Evolutionary conservation across 1,140 invertebrate species (phyloP), one percentile per base, ranked within the genome.

Genomic region (Microvelia longipes): DNA sequence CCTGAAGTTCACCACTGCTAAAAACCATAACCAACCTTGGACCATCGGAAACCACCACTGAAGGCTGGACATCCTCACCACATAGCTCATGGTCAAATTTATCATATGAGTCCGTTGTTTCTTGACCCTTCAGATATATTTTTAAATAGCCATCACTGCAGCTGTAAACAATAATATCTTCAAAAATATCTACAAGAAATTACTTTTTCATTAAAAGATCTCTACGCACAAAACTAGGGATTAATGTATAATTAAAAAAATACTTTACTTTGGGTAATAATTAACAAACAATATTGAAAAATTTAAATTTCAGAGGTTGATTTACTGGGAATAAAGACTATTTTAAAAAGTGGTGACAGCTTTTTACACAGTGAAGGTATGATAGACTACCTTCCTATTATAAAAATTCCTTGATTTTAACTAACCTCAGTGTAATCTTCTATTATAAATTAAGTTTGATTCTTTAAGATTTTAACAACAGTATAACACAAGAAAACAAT

Each of bases 21-120:
- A 98, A 96, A 1, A 96, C 90, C 85, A 97, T 89, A 29, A 95
- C 90, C 68, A 98, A 85, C 28, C 94, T 84, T n/a, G 94, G 93
- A 0, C 93, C 93, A 77, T 94, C 91, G 35, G 92, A 94, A 68
- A 91, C 85, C 26, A 87, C 83, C 28, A 84, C 68, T 25, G 25
- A 71, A 1, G 74, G 73, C 76, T 70, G 79, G 65, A 80, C 82
- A 30, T 83, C 82, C 71, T 89, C 86, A 2, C 94, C 94, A 78
- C 94, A 98, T 76, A 96, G 85, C 78, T 94, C 93, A 76, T 93
- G 86, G 79, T 97, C 93, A 76, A 92, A 92, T 79, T 94, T 94
- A 76, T 96, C 93, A 75, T 94, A 93, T 27, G 90, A 91, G 78
- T 93, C 91, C 65, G 90, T 90, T n/a, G 90, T 88, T 80, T 96